Conservation (phyloP, 1,140 invertebrate species). For the Drosophila prosaltans region DNA sequence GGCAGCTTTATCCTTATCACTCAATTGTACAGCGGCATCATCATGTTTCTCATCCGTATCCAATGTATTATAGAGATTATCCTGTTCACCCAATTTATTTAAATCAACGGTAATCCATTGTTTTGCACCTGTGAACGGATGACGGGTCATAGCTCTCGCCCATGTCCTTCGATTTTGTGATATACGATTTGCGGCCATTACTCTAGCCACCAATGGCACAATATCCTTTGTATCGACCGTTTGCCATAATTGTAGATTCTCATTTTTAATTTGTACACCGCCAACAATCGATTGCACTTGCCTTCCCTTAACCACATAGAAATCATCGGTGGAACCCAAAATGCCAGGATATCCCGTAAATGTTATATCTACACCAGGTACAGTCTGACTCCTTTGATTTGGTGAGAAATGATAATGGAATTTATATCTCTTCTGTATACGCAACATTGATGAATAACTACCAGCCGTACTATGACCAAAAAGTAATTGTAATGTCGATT, state of each 20-base stretch:
- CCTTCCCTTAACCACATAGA: slow-evolving; percentile 87
- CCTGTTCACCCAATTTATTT: slow-evolving; percentile 83
- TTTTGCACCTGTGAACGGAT: slow-evolving; percentile 93
- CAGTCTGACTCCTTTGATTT: slow-evolving; percentile 84
- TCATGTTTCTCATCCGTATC: slow-evolving; percentile 70
- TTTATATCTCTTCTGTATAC: slow-evolving; percentile 95
- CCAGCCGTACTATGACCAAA: slow-evolving; percentile 85
- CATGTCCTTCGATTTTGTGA: slow-evolving; percentile 89
- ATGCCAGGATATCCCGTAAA: slow-evolving; percentile 96
- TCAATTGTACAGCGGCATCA: slow-evolving; percentile 84
- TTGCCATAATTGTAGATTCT: slow-evolving; percentile 84
- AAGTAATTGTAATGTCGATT: slow-evolving; percentile 71
- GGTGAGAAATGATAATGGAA: slow-evolving; percentile 89
- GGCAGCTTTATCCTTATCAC: slow-evolving; percentile 73
- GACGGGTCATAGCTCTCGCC: slow-evolving; percentile 86
- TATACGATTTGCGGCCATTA: slow-evolving; percentile 94
- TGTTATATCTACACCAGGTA: slow-evolving; percentile 88
- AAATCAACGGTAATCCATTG: slow-evolving; percentile 94
- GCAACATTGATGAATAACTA: slow-evolving; percentile 93
- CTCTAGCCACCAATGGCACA: slow-evolving; percentile 90
- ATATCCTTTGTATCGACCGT: slow-evolving; percentile 84
- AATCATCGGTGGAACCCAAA: slow-evolving; percentile 94
- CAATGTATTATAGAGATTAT: slow-evolving; percentile 56
- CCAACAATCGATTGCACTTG: slow-evolving; percentile 85
- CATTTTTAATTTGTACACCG: slow-evolving; percentile 85